Conservation (phyloP, 2,888 invertebrate species). For the Meghimatium bilineatum region DNA sequence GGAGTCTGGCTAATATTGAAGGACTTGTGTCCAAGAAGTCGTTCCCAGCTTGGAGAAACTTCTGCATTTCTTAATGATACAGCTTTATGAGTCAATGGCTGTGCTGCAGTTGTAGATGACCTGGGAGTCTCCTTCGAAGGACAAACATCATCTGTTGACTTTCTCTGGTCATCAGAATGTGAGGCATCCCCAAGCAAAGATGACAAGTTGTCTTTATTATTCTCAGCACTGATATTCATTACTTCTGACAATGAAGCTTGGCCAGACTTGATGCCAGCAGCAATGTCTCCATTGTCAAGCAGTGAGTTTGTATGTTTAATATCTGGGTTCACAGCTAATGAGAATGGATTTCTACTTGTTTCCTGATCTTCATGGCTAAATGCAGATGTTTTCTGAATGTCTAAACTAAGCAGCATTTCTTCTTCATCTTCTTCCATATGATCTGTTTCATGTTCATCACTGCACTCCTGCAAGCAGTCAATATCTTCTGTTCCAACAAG, state of each 20-base stretch:
- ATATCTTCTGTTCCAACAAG: constrained; percentile 15
- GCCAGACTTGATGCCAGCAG: not conserved
- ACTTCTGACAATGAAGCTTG: not conserved
- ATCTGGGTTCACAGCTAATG: not conserved
- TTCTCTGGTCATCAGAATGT: not conserved
- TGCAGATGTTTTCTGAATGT: not conserved
- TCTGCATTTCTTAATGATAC: not conserved
- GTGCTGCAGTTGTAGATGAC: not conserved
- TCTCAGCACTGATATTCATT: not conserved
- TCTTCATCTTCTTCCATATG: constrained; percentile 29
- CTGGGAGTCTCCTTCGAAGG: not conserved
- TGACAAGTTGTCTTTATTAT: not conserved
- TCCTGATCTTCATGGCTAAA: constrained; percentile 8
- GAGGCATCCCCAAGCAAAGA: not conserved
- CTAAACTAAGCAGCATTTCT: constrained; percentile 36
- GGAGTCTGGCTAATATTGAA: not conserved
- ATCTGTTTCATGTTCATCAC: constrained; percentile 18
- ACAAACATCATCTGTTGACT: not conserved
- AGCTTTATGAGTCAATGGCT: not conserved
- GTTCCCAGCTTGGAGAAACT: constrained; percentile 30
- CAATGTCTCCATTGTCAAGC: not conserved
- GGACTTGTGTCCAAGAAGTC: constrained; percentile 19
- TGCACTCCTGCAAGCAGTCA: not conserved
- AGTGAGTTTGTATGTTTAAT: not conserved
- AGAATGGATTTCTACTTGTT: not conserved